Percentiles rank a stretch among this genome's conserved stretches.
Conservation (phyloP, 2,888 invertebrate genomes). For the Ectemnius lituratus region DNA sequence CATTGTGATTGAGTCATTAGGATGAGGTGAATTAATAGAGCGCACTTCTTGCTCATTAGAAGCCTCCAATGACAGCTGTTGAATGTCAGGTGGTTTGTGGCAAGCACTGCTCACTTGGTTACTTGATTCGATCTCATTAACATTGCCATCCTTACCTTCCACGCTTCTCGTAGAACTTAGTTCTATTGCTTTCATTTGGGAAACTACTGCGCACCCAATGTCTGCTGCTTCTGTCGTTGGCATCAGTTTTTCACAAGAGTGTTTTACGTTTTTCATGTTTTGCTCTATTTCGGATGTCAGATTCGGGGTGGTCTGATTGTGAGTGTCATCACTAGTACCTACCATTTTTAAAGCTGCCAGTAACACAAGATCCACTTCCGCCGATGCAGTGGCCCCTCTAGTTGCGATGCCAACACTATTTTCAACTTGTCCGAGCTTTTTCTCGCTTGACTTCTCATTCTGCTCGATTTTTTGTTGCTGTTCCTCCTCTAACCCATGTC, state of each 20-base stretch:
- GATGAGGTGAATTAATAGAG: slow-evolving; percentile 17
- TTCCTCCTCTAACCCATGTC: too few species aligned
- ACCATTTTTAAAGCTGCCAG: not conserved
- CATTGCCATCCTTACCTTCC: not conserved
- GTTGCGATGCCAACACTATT: too few species aligned
- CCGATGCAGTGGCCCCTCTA: too few species aligned
- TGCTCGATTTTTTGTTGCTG: too few species aligned
- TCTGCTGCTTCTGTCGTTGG: not conserved
- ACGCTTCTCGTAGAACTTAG: not conserved
- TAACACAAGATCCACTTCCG: not conserved
- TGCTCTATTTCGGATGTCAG: not conserved
- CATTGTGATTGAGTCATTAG: slow-evolving; percentile 4
- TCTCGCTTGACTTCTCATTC: too few species aligned
- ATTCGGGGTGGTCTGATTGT: slow-evolving; percentile 1
- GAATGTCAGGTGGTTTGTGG: not conserved
- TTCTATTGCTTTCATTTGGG: not conserved
- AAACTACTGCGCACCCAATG: not conserved
- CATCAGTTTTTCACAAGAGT: not conserved
- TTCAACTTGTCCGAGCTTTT: too few species aligned
- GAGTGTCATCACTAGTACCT: slow-evolving; percentile 1
- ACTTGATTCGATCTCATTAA: not conserved
- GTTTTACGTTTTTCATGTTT: not conserved
- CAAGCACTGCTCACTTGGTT: not conserved
- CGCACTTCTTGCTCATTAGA: not conserved
- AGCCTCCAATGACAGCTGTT: slow-evolving; percentile 1